phyloP scores from a whole-genome alignment of 2,888 invertebrate species.

The Brenthis ino region DNA sequence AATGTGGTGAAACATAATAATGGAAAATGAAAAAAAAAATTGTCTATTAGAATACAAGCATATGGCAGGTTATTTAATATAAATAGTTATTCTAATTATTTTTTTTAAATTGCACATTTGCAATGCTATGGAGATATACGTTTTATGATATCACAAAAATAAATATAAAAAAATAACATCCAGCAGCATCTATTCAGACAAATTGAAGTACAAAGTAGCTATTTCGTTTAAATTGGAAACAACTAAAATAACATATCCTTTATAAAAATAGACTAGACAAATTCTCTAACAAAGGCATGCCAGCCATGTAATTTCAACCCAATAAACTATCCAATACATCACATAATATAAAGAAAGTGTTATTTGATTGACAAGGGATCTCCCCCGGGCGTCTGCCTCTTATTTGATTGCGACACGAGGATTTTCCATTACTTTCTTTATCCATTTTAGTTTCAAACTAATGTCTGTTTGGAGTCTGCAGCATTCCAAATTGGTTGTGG shows the following conservation, averaged over 20 bases:
- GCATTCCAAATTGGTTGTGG: background rate
- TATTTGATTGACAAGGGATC: slow-evolving; percentile 43
- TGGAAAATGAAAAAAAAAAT: too few relatives aligned
- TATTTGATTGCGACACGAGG: slow-evolving; percentile 41
- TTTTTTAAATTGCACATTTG: too few relatives aligned
- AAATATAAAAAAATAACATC: too few relatives aligned
- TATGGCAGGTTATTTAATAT: too few relatives aligned
- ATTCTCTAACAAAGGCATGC: slow-evolving; percentile 10
- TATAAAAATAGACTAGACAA: background rate
- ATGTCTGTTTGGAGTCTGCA: slow-evolving; percentile 1
- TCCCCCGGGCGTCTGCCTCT: slow-evolving; percentile 37
- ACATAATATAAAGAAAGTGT: slow-evolving; percentile 40
- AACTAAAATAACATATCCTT: background rate
- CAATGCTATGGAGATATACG: too few relatives aligned
- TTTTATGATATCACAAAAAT: too few relatives aligned
- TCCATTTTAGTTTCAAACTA: slow-evolving; percentile 30
- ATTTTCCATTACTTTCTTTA: slow-evolving; percentile 39
- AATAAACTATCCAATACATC: slow-evolving; percentile 39
- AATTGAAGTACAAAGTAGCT: too few relatives aligned
- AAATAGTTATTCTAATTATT: too few relatives aligned
- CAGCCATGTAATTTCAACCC: slow-evolving; percentile 22
- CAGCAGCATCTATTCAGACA: too few relatives aligned
- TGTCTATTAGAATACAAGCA: too few relatives aligned
- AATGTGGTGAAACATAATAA: too few relatives aligned
- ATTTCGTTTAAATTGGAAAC: background rate